phyloP scores from a whole-genome alignment of 1,140 invertebrate genomes.

The Neelides sp. region DNA sequence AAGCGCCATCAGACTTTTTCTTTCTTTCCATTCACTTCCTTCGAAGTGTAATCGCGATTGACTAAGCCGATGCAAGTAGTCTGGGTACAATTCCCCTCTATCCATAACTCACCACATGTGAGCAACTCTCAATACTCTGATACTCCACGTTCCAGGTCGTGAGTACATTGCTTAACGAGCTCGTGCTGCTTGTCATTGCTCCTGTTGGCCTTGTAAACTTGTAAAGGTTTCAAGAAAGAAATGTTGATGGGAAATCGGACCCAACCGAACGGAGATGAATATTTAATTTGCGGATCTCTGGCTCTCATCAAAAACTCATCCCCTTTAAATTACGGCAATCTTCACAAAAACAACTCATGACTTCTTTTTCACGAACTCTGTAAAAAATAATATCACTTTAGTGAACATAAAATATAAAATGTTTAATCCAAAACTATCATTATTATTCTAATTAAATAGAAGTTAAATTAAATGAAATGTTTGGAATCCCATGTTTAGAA shows the following conservation, averaged over 20 bases:
- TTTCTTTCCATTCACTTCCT: constrained; percentile 28
- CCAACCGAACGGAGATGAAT: constrained; percentile 53
- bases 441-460: not conserved
- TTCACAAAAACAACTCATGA: constrained; percentile 40
- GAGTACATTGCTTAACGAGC: constrained; percentile 26
- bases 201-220: not conserved
- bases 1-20: constrained; percentile 38
- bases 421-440: not conserved
- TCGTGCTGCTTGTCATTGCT: constrained; percentile 25
- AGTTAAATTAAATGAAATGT: not conserved
- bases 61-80: not conserved
- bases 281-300: constrained; percentile 48
- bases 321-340: constrained; percentile 40
- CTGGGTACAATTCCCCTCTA: constrained; percentile 37
- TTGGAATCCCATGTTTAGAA: constrained; percentile 50
- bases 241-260: constrained; percentile 50
- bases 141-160: constrained; percentile 61
- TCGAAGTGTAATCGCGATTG: no score
- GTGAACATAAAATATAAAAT: constrained; percentile 9
- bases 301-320: constrained; percentile 45
- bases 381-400: no score
- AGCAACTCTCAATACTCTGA: constrained; percentile 55
- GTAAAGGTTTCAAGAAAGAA: constrained; percentile 7
- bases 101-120: constrained; percentile 56
- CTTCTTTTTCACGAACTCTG: constrained; percentile 34